Evolutionary conservation across 2,113 vertebrate species (phyloP), one percentile per base, ranked within the genome.

Genomic region (Cephalopholis sonnerati): DNA sequence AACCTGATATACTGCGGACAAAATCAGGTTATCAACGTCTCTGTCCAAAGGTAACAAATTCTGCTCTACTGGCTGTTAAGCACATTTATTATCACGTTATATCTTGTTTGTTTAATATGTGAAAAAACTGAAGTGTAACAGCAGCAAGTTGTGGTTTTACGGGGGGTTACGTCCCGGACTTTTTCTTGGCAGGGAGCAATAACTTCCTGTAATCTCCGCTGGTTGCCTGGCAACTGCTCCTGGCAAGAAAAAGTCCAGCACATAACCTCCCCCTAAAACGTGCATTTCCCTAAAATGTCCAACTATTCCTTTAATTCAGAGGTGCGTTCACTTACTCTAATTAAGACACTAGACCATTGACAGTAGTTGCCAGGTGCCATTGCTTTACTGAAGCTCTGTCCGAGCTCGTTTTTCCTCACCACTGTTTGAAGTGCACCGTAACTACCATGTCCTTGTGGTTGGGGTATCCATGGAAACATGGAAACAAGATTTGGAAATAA

Each of bases 401-500:
- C 0, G 5, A 69, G 27, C 65, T 63, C 36, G 3, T 53, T 20
- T 55, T 53, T 70, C 36, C 27, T 58, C 44, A 74, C 54, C 10
- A 29, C 36, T 63, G 51, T 63, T 50, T 74, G 16, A 63, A 80
- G 16, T 44, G 16, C 29, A 20, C 53, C n/a, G 20, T 10, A 25
- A 73, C n/a, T 39, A 12, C 24, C 0, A 84, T 41, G 22, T 48
- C 48, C 50, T 77, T 15, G 1, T 66, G 46, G 39, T 48, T 62
- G 6, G 11, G n/a, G 74, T 84, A 82, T 51, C 77, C 55, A 74
- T 61, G 39, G 68, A 77, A 87, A 83, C 61, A 27, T 53, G 17
- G 64, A 86, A 80, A 87, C 53, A 73, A 78, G 61, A 74, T 58
- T 73, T 71, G 53, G 58, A 82, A 78, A 64, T 54, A 62, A 71